Conservation (phyloP, 2,797 vertebrate genomes). For the Etheostoma perlongum region DNA sequence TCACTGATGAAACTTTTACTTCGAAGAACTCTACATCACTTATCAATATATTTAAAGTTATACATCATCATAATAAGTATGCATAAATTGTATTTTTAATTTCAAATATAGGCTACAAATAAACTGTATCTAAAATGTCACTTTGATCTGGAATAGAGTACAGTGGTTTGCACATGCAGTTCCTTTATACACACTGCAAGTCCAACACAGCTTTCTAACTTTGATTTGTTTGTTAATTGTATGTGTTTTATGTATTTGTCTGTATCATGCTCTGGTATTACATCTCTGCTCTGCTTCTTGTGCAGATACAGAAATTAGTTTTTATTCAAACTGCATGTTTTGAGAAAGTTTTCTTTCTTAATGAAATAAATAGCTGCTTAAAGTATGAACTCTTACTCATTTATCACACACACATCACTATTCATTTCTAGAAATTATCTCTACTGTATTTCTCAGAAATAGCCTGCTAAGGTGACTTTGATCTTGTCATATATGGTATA, state of each 20-base stretch:
- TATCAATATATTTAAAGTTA: background rate
- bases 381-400: background rate
- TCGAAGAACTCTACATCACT: background rate
- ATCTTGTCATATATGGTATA: background rate
- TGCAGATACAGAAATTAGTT: background rate
- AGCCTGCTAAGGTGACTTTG: no score
- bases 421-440: background rate
- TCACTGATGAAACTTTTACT: background rate
- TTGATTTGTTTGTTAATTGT: background rate
- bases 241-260: background rate
- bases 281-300: background rate
- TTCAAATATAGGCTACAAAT: background rate
- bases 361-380: background rate
- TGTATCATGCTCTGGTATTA: background rate
- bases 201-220: background rate
- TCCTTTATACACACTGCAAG: slow-evolving; percentile 1
- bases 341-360: background rate
- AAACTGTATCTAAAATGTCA: background rate
- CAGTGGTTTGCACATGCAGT: background rate
- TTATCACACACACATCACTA: background rate
- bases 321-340: slow-evolving; percentile 11
- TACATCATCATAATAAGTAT: background rate
- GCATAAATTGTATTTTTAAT: background rate
- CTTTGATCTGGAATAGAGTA: background rate
- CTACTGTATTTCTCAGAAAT: no score